A percentile compares a stretch with the other conserved stretches of the same genome.
These are phyloP conservation scores for Actinemys pallida DNA, from an alignment of 2,113 vertebrate species.

Conservation along the genomic window DNA sequence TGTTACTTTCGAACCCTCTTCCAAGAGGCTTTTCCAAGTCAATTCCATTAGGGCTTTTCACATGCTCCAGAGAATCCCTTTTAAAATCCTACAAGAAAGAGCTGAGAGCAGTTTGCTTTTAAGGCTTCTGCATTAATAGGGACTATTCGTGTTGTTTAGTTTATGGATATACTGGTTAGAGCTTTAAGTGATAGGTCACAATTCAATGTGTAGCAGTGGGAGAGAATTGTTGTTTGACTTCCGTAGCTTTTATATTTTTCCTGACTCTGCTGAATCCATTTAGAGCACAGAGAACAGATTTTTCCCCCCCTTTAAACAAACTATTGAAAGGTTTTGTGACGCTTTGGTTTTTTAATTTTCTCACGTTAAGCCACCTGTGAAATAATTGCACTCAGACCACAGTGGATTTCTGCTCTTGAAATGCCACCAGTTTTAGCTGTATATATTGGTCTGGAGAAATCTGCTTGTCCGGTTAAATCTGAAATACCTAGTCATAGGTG, in stretches of 20 bases:
- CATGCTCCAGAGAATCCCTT: neutral
- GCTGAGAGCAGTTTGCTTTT: neutral
- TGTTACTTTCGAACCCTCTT: neutral
- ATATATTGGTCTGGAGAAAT: neutral
- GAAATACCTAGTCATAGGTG: neutral
- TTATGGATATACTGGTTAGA: neutral
- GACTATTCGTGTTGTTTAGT: neutral
- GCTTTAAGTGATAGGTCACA: neutral
- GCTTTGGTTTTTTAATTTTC: neutral
- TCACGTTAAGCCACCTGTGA: neutral
- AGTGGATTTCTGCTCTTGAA: neutral
- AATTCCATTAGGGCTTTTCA: neutral
- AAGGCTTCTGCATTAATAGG: neutral
- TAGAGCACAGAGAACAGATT: neutral
- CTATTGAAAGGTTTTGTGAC: neutral
- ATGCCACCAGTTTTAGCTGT: accelerated
- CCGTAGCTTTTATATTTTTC: neutral
- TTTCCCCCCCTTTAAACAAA: neutral
- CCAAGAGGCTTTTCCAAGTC: neutral
- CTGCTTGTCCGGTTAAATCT: neutral
- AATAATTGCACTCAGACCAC: neutral
- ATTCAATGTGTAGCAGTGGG: neutral
- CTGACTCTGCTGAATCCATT: neutral
- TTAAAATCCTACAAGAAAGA: neutral
- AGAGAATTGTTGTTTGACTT: neutral